Evolutionary conservation across 1,140 invertebrate genomes (phyloP).

Genomic region (Drosophila virilis): DNA sequence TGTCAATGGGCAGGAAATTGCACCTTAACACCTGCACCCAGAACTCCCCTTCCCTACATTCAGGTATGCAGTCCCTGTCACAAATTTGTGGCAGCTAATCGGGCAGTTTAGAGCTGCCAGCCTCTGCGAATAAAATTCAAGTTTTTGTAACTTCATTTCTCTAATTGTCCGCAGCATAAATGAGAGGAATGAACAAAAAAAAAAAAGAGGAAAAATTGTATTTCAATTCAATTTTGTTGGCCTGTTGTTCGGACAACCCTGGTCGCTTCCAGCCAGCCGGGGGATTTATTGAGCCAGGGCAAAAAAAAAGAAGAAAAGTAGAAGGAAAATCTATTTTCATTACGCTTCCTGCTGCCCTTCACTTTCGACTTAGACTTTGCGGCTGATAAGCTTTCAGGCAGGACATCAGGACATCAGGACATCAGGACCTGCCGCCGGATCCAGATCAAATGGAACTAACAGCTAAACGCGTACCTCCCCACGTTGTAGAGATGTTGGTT

Average conservation of each 20-base stretch:
- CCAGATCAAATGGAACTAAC: conserved; percentile 62
- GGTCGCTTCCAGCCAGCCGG: background rate
- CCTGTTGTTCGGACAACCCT: conserved; percentile 49
- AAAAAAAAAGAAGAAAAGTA: background rate
- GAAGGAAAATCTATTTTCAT: conserved; percentile 48
- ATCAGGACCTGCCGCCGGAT: background rate
- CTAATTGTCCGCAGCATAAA: conserved; percentile 50
- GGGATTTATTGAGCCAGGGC: too few species aligned
- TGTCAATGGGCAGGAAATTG: conserved; percentile 54
- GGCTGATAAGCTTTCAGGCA: conserved; percentile 62
- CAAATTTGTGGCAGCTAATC: conserved; percentile 30
- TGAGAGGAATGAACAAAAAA: conserved; percentile 15
- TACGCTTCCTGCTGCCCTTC: conserved; percentile 22
- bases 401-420: background rate
- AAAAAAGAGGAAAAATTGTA: conserved; percentile 52
- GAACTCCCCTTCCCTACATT: background rate
- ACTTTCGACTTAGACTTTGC: conserved; percentile 34
- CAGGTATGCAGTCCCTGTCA: background rate
- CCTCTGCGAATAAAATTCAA: conserved; percentile 3
- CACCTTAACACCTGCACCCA: conserved; percentile 37
- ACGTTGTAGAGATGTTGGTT: conserved; percentile 5
- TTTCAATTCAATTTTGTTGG: conserved; percentile 74
- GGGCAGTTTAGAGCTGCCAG: background rate
- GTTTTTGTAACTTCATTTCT: conserved; percentile 47
- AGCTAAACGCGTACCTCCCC: conserved; percentile 26